A percentile compares a stretch with the other conserved stretches of the same genome.
Conservation (phyloP, 2,113 vertebrate genomes). For the Dendrocopos noguchii region DNA sequence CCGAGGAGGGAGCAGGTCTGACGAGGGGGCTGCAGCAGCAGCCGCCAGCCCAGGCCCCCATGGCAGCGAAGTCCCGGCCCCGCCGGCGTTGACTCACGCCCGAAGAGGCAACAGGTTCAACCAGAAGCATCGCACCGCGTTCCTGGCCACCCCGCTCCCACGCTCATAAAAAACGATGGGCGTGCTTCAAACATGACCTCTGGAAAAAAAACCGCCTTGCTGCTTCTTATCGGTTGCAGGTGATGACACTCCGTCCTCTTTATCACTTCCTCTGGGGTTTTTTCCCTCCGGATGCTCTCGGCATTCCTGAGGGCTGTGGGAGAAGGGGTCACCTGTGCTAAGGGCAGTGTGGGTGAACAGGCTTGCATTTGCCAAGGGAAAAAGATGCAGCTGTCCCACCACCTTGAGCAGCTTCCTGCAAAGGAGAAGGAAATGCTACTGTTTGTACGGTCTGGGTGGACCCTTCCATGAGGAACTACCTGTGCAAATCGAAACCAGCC, state of each 20-base stretch:
- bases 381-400: not conserved
- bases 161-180: slow-evolving; percentile 57
- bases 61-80: not conserved
- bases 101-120: slow-evolving; percentile 67
- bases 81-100: not conserved
- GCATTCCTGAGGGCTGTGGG: not conserved
- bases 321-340: not conserved
- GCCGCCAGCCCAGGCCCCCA: not conserved
- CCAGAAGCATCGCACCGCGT: slow-evolving; percentile 55
- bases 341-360: not conserved
- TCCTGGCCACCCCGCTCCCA: slow-evolving; percentile 61
- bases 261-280: slow-evolving; percentile 44
- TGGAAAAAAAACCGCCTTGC: not conserved
- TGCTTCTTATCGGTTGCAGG: not conserved
- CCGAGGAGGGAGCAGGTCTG: fast-evolving
- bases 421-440: not conserved
- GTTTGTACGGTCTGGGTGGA: not conserved
- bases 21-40: not conserved
- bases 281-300: not conserved
- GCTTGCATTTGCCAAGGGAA: not conserved
- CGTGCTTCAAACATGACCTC: slow-evolving; percentile 52
- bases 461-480: not conserved
- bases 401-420: not conserved
- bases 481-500: not conserved
- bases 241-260: not conserved